These are phyloP conservation scores for Acrobasis consociella DNA, from an alignment of 2,888 invertebrate species.

Conservation along the genomic window DNA sequence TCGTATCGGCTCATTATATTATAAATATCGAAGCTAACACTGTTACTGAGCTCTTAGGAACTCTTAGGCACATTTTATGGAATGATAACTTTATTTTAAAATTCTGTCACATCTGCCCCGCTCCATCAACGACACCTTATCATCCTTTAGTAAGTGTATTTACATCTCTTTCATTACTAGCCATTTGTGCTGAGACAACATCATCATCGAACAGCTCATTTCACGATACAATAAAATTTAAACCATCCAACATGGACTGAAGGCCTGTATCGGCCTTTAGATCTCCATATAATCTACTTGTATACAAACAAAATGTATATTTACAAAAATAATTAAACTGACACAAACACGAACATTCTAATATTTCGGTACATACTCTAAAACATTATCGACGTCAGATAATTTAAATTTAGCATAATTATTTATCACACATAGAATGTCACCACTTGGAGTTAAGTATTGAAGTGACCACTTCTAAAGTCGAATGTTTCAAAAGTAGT, in stretches of 20 bases:
- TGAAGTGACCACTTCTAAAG: slow-evolving; percentile 16
- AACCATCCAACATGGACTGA: slow-evolving; percentile 42
- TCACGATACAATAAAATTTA: slow-evolving; percentile 42
- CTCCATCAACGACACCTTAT: slow-evolving; percentile 42
- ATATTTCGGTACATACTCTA: slow-evolving; percentile 29
- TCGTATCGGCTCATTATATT: slow-evolving; percentile 33
- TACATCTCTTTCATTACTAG: slow-evolving; percentile 55
- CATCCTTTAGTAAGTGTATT: slow-evolving; percentile 52
- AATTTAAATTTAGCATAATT: slow-evolving; percentile 11
- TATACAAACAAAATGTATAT: slow-evolving; percentile 49
- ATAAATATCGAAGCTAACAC: slow-evolving; percentile 60
- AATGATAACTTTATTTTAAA: slow-evolving; percentile 52
- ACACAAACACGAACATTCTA: slow-evolving; percentile 38
- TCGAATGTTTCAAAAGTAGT: slow-evolving; percentile 26
- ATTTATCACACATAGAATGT: slow-evolving; percentile 20
- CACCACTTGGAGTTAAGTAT: slow-evolving; percentile 20
- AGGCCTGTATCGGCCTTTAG: slow-evolving; percentile 39
- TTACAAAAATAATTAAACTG: slow-evolving; percentile 54
- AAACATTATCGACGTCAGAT: slow-evolving; percentile 24
- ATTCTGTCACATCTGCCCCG: slow-evolving; percentile 60
- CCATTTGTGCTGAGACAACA: slow-evolving; percentile 46
- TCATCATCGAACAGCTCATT: slow-evolving; percentile 39
- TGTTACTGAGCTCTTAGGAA: slow-evolving; percentile 55
- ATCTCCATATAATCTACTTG: slow-evolving; percentile 37
- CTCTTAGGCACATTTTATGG: slow-evolving; percentile 75